A percentile compares a stretch with the other conserved stretches of the same genome.
These are phyloP conservation scores for Tyria jacobaeae DNA, from an alignment of 2,888 invertebrate genomes.

Conservation along the genomic window DNA sequence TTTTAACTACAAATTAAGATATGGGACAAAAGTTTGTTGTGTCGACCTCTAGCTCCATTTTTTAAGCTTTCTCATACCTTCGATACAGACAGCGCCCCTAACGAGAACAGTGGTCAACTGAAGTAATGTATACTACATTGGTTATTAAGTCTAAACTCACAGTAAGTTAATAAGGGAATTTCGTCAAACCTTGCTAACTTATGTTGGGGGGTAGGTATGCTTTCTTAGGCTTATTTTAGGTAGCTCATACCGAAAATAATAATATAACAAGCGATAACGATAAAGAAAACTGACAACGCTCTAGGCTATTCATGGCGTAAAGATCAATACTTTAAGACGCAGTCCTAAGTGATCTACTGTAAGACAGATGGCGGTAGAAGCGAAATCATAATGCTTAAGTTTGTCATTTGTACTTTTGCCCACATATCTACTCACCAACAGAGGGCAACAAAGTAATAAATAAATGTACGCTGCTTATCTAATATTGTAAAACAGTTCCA, in stretches of 20 bases:
- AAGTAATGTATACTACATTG: background rate
- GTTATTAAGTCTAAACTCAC: background rate
- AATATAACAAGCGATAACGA: constrained; percentile 22
- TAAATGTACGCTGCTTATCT: background rate
- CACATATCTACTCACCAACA: constrained; percentile 26
- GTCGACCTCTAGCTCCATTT: background rate
- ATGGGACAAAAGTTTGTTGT: background rate
- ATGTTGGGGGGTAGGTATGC: background rate
- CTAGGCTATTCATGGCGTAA: constrained; percentile 42
- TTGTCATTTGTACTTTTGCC: background rate
- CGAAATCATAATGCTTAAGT: background rate
- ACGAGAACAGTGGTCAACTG: background rate
- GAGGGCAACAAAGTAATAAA: constrained; percentile 25
- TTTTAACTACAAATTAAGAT: background rate
- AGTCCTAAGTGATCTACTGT: constrained; percentile 43
- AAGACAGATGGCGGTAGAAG: constrained; percentile 56
- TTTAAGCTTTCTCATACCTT: background rate
- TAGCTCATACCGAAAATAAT: background rate
- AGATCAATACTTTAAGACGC: constrained; percentile 43
- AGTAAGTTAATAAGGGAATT: background rate
- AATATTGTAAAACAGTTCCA: constrained; percentile 2
- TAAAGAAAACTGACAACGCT: constrained; percentile 31
- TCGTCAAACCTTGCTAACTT: no score
- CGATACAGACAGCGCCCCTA: background rate
- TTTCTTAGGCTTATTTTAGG: background rate